Evolutionary conservation across 2,113 vertebrate species (phyloP).

Genomic region (Alligator sinensis): DNA sequence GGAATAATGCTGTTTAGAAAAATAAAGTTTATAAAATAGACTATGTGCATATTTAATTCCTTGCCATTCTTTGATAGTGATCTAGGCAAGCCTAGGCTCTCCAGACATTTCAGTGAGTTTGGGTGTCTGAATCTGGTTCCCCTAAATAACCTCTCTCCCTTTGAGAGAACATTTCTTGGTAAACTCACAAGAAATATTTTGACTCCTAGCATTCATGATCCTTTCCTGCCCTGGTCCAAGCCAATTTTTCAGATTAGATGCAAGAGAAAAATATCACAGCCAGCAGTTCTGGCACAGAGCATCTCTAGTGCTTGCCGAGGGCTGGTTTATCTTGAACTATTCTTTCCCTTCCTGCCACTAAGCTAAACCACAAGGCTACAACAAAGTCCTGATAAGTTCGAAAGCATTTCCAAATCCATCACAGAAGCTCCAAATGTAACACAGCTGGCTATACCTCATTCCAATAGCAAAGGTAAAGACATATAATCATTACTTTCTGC

Average conservation of each 20-base stretch:
- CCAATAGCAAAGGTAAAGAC: neutral
- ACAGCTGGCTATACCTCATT: neutral
- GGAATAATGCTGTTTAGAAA: neutral
- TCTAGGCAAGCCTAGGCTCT: neutral
- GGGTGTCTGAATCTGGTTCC: neutral
- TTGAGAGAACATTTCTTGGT: neutral
- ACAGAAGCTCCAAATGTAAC: neutral
- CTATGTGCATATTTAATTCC: neutral
- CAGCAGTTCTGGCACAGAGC: neutral
- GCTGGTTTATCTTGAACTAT: neutral
- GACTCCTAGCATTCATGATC: neutral
- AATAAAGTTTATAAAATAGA: neutral
- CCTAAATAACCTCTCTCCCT: neutral
- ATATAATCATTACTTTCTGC: neutral
- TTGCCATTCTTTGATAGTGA: neutral
- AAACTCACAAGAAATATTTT: neutral
- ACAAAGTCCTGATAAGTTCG: neutral
- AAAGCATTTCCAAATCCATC: neutral
- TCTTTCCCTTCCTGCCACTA: neutral
- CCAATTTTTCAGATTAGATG: neutral
- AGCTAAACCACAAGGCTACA: neutral
- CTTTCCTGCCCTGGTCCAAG: neutral
- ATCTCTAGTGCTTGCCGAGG: neutral
- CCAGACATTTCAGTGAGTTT: accelerated
- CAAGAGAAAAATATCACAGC: neutral